Base-by-base conservation (phyloP, 2,888 invertebrate species). In the Linnaemya tessellans region DNA sequence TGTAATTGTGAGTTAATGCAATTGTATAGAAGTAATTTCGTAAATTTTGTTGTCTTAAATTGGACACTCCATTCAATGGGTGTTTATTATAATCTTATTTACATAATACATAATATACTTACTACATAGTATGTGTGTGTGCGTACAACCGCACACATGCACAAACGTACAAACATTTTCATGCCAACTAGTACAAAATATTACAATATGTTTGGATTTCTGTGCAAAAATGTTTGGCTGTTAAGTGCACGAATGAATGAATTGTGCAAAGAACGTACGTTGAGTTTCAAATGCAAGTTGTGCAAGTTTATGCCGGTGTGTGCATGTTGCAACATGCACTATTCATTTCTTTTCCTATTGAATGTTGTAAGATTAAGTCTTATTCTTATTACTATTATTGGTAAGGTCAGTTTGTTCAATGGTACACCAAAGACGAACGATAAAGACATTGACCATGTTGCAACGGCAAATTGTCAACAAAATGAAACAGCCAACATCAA, bases 21-120 rank as follows among this genome's bases (percentile, higher is more conserved):
- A 67, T 80, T 74, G 38, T 68, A 74, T 62, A 71, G 74, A 85
- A 85, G 82, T 77, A 85, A 85, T 85, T 85, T 82, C 64, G 75
- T 71, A 85, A 85, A 85, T 75, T 85, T 82, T 49, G 65, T 82
- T 85, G 82, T 85, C 81, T 85, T 62, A 81, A 85, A 85, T 85
- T 85, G 81, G 73, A 74, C 70, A 85, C 81, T 82, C 74, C 70
- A 79, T 70, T 74, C 65, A 80, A 51, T 68, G 78, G 81, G 81
- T 85, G 81, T 85, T 85, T 82, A 85, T 80, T 85, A 82, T 80
- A 85, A 82, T 85, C 85, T 82, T 85, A 85, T 85, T 85, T 85
- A 82, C 82, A 85, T 82, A 84, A 80, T 78, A 80, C 80, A 71
- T 70, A 54, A 71, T 51, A 41, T 64, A 71, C 62, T 25, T 54